Base-by-base conservation (phyloP, 2,888 invertebrate species). In the Cantharis flavilabris region DNA sequence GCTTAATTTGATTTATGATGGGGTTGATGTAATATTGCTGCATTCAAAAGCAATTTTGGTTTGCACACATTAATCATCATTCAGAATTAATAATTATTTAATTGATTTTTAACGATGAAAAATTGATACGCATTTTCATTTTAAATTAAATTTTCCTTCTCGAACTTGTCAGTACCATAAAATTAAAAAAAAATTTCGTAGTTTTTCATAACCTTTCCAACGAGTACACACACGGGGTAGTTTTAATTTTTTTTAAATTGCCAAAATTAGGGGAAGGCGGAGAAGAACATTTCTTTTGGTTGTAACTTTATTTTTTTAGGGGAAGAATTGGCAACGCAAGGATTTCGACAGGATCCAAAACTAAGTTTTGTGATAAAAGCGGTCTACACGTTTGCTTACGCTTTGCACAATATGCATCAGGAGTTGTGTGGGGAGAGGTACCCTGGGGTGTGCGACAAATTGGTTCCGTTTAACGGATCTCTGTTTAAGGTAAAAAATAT, bases 321-420 rank as follows among this genome's bases (percentile, higher is more conserved):
- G 0, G 84, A 89, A 13, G 93, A 93, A 87, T 89, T 88, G 23
- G 86, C 93, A 74, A 86, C 88, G 1, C 87, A 89, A 14, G 88
- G 89, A 69, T 93, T 93, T 87, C 91, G 90, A 73, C 94, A 94
- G 86, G 95, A 96, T 87, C 92, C 95, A 16, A 95, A 95, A 88
- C 90, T 95, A 86, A 94, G 93, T 81, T 94, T 95, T 86, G 94
- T 95, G 62, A 93, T 94, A 84, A 95, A 95, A 86, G 94, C 95
- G 3, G 92, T 95, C 81, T 92, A 93, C 88, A 93, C 94, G 3
- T 91, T 95, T 88, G 95, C 94, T 9, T 90, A 93, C 85, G 95
- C 93, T 9, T 89, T 95, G 71, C 92, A 94, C 85, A 90, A 90
- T 83, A 93, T 95, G 93, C 92, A 92, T 80, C 89, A 89, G 82